phyloP scores from a whole-genome alignment of 2,888 invertebrate genomes.

The Andrena trimmerana region DNA sequence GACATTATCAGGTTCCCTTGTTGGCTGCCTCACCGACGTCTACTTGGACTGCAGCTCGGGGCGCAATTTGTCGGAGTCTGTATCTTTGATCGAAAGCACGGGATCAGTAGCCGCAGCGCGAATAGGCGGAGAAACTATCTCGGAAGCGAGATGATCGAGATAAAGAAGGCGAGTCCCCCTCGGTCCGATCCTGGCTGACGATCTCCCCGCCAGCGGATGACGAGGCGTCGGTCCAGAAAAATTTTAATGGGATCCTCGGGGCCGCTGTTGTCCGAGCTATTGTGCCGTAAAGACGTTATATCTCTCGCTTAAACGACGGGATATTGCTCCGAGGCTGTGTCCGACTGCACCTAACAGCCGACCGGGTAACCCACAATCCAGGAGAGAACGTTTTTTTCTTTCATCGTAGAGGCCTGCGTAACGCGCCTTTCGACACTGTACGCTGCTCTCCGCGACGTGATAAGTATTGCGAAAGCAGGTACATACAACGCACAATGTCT shows the following conservation, averaged over 20 bases:
- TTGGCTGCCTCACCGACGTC: background rate
- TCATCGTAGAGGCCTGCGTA: background rate
- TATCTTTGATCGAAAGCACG: slow-evolving; percentile 44
- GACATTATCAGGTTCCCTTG: slow-evolving; percentile 41
- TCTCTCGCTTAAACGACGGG: background rate
- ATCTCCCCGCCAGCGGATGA: slow-evolving; percentile 23
- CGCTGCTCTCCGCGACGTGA: background rate
- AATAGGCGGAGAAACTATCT: slow-evolving; percentile 47
- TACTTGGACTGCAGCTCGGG: background rate
- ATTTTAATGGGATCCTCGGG: slow-evolving; percentile 49
- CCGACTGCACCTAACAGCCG: background rate
- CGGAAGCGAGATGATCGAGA: slow-evolving; percentile 51
- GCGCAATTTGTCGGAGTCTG: slow-evolving; percentile 52
- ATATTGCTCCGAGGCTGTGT: slow-evolving; percentile 24
- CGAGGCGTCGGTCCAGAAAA: slow-evolving; percentile 53
- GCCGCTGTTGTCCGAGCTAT: slow-evolving; percentile 20
- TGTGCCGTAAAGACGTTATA: background rate
- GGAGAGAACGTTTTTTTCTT: slow-evolving; percentile 26
- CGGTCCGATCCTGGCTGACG: slow-evolving; percentile 12
- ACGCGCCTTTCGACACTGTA: background rate
- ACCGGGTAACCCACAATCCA: slow-evolving; percentile 33
- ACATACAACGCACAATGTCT: background rate
- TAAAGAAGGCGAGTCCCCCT: slow-evolving; percentile 33
- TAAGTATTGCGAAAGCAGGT: too few species aligned
- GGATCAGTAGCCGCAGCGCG: slow-evolving; percentile 50